A percentile compares a stretch with the other conserved stretches of the same genome.
These are phyloP conservation scores for Cheirogaleus major DNA, from an alignment of 2,797 vertebrate species.

Conservation along the genomic window DNA sequence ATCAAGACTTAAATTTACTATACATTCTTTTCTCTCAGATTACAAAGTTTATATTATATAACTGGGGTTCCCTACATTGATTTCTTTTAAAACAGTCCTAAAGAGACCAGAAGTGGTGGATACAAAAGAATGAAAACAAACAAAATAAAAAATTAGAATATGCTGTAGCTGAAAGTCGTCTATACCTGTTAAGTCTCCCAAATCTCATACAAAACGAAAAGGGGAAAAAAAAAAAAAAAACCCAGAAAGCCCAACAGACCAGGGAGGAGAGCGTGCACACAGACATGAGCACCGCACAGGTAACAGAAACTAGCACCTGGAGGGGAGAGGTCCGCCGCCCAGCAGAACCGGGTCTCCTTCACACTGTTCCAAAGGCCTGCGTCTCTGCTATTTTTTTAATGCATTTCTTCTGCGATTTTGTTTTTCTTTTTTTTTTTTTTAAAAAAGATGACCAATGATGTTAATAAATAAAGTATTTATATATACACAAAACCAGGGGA, in stretches of 20 bases:
- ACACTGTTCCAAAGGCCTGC: slow-evolving; percentile 52
- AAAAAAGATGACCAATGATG: slow-evolving; percentile 75
- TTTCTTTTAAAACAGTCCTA: slow-evolving; percentile 70
- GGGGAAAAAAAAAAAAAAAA: neutral
- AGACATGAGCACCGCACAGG: slow-evolving; percentile 67
- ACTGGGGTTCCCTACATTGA: slow-evolving; percentile 60
- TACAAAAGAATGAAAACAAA: slow-evolving; percentile 50
- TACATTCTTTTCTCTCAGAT: slow-evolving; percentile 74
- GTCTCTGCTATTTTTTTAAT: slow-evolving; percentile 61
- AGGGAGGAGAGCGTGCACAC: slow-evolving; percentile 12
- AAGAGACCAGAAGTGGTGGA: slow-evolving; percentile 45
- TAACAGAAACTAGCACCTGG: slow-evolving; percentile 79
- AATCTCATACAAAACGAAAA: slow-evolving; percentile 73
- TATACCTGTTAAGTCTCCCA: slow-evolving; percentile 60
- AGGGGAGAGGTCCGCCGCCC: slow-evolving; percentile 68
- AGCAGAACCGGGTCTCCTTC: slow-evolving; percentile 60
- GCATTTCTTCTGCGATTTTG: slow-evolving; percentile 67
- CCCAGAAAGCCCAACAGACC: neutral
- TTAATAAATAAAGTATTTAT: slow-evolving; percentile 89
- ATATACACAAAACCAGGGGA: slow-evolving; percentile 83
- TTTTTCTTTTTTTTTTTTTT: slow-evolving; percentile 49
- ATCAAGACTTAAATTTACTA: slow-evolving; percentile 75
- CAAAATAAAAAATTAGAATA: neutral
- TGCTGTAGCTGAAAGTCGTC: slow-evolving; percentile 64
- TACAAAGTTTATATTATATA: slow-evolving; percentile 76